Evolutionary conservation across 2,888 invertebrate species (phyloP).

Genomic region (Galerucella nymphaeae): DNA sequence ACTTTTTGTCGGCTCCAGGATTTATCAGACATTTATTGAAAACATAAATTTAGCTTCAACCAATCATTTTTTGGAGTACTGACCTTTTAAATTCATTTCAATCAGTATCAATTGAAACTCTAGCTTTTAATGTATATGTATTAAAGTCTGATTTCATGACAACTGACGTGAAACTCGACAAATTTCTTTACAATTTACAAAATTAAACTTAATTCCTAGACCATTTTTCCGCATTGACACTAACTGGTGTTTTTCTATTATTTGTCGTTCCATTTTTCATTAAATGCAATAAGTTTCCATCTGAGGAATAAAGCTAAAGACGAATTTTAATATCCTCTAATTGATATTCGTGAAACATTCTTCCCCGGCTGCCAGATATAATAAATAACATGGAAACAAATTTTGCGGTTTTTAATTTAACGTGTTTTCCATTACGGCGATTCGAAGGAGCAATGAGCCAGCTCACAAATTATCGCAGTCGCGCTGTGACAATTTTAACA

Average conservation of each 20-base stretch:
- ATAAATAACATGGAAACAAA: conserved; percentile 37
- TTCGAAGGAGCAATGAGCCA: conserved; percentile 39
- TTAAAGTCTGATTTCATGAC: too few species aligned
- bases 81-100: too few species aligned
- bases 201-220: too few species aligned
- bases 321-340: conserved; percentile 23
- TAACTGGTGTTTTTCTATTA: not conserved
- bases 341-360: conserved; percentile 21
- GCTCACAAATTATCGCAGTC: conserved; percentile 41
- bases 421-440: conserved; percentile 41
- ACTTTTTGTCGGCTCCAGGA: too few species aligned
- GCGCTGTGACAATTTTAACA: conserved; percentile 42
- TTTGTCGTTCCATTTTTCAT: not conserved
- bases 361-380: conserved; percentile 10
- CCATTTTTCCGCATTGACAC: not conserved
- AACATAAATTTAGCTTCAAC: too few species aligned
- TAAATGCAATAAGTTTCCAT: not conserved
- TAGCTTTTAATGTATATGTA: too few species aligned
- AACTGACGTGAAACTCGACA: too few species aligned
- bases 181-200: too few species aligned
- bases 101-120: too few species aligned
- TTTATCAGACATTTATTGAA: too few species aligned
- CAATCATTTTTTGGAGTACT: too few species aligned
- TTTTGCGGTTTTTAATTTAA: conserved; percentile 43
- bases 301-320: not conserved